These are phyloP conservation scores for Euura saliciscinereae DNA, from an alignment of 1,140 invertebrate species.

Conservation along the genomic window DNA sequence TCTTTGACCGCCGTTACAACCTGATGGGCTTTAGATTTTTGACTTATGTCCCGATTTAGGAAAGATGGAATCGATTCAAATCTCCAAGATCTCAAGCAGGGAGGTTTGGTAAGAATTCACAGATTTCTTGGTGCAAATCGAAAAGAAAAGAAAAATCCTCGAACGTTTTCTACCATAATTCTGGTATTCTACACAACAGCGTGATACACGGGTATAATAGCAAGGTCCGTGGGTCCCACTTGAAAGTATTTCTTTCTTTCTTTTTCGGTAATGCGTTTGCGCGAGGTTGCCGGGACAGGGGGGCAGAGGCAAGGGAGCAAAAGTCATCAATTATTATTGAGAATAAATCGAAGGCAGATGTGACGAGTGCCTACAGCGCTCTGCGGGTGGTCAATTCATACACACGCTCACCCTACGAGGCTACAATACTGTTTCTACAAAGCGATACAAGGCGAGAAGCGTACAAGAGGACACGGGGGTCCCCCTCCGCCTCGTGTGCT, in stretches of 20 bases:
- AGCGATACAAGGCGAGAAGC: slow-evolving; percentile 18
- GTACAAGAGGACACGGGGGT: slow-evolving; percentile 3
- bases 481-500: not conserved
- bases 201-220: too few relatives aligned
- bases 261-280: not conserved
- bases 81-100: not conserved
- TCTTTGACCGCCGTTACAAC: not conserved
- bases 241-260: not conserved
- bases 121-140: too few relatives aligned
- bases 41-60: not conserved
- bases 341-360: slow-evolving; percentile 60
- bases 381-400: slow-evolving; percentile 42
- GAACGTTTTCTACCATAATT: too few relatives aligned
- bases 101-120: too few relatives aligned
- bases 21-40: slow-evolving; percentile 5
- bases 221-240: too few relatives aligned
- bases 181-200: too few relatives aligned
- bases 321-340: slow-evolving; percentile 57
- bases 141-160: too few relatives aligned
- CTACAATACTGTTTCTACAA: slow-evolving; percentile 54
- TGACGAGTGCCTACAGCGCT: slow-evolving; percentile 43
- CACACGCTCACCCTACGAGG: slow-evolving; percentile 36
- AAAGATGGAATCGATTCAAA: not conserved
- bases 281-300: not conserved
- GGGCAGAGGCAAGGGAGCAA: slow-evolving; percentile 23